Evolutionary conservation across 2,797 vertebrate genomes (phyloP).

Genomic region (Brachymystax lenok): DNA sequence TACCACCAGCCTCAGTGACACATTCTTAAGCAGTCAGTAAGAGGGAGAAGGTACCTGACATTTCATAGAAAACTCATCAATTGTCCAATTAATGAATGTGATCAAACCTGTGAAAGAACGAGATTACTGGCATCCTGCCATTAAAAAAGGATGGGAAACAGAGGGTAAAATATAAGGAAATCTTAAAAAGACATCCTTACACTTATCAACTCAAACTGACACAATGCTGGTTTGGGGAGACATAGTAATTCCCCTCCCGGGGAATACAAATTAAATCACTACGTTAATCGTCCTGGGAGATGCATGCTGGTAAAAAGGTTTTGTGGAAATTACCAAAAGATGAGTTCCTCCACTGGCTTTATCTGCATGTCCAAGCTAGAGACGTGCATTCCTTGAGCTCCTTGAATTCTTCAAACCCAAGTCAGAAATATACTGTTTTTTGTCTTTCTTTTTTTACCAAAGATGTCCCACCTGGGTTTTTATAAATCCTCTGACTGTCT

Average conservation of each 20-base stretch:
- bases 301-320: conserved; percentile 74
- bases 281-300: conserved; percentile 74
- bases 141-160: conserved; percentile 15
- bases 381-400: conserved; percentile 63
- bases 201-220: conserved; percentile 76
- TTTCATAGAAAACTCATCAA: conserved; percentile 63
- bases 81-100: conserved; percentile 57
- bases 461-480: conserved; percentile 50
- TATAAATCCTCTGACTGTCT: conserved; percentile 71
- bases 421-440: conserved; percentile 47
- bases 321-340: conserved; percentile 82
- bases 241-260: conserved; percentile 78
- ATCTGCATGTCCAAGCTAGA: conserved; percentile 70
- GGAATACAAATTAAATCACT: conserved; percentile 79
- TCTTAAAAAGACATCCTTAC: conserved; percentile 68
- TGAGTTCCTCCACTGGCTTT: conserved; percentile 73
- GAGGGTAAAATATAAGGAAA: conserved; percentile 52
- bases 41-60: conserved; percentile 14
- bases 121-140: conserved; percentile 62
- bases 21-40: neutral
- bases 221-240: conserved; percentile 67
- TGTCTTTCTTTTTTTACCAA: conserved; percentile 4
- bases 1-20: neutral
- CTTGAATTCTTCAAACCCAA: conserved; percentile 63
- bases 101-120: conserved; percentile 61